Percentiles rank a stretch among this genome's conserved stretches.
These are phyloP conservation scores for Verasper variegatus DNA, from an alignment of 2,113 vertebrate species.

Conservation along the genomic window DNA sequence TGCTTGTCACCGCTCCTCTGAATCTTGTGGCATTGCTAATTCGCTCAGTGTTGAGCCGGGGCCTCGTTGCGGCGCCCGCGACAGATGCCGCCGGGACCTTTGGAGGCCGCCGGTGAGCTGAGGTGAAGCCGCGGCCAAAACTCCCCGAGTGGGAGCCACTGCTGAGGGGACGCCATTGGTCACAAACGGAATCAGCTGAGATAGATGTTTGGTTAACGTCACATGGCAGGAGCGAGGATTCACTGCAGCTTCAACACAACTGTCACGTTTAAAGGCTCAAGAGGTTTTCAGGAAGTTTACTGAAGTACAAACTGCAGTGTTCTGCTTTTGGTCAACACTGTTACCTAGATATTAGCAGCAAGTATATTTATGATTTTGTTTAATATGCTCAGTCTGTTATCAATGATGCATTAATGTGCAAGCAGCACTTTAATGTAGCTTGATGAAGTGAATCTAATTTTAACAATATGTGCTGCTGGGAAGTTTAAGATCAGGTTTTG, in stretches of 20 bases:
- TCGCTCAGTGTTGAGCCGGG: constrained; percentile 66
- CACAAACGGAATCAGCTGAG: constrained; percentile 48
- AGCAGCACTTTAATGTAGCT: not conserved
- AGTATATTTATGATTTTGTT: not conserved
- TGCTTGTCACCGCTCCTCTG: constrained; percentile 83
- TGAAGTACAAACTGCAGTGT: not conserved
- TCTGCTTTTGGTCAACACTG: no score
- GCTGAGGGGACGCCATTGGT: constrained; percentile 41
- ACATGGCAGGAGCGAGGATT: constrained; percentile 50
- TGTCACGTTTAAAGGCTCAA: constrained; percentile 13
- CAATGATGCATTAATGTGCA: not conserved
- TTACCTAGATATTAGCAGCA: no score
- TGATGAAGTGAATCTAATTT: not conserved
- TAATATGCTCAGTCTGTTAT: not conserved
- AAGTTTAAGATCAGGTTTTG: not conserved
- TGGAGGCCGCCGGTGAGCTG: constrained; percentile 28
- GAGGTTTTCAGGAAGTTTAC: not conserved
- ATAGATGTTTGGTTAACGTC: constrained; percentile 73
- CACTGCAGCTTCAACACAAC: constrained; percentile 21
- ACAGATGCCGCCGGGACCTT: constrained; percentile 73
- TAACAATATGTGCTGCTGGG: no score
- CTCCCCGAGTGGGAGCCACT: constrained; percentile 62
- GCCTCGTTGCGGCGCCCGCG: constrained; percentile 46
- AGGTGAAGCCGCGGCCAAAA: constrained; percentile 76
- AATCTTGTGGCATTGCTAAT: constrained; percentile 78